These are phyloP conservation scores for Lophochroa leadbeateri DNA, from an alignment of 2,113 vertebrate species.

Conservation along the genomic window DNA sequence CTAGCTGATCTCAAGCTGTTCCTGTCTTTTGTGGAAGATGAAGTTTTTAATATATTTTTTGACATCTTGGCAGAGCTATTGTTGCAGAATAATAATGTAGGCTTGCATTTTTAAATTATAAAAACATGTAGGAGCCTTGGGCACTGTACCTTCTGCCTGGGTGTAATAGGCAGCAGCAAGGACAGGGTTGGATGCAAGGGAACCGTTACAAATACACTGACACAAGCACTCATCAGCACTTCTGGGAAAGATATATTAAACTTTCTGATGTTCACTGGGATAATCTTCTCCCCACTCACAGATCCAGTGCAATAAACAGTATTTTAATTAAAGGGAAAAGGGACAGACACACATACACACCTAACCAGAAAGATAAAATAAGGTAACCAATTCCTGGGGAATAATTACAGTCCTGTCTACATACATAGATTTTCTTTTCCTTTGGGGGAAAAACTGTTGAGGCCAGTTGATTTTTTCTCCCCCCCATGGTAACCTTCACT, in stretches of 20 bases:
- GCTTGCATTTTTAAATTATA: slow-evolving; percentile 20
- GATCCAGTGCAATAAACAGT: neutral
- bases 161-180: neutral
- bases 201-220: neutral
- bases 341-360: neutral
- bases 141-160: slow-evolving; percentile 13
- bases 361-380: neutral
- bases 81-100: neutral
- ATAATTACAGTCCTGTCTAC: neutral
- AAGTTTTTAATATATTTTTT: neutral
- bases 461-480: neutral
- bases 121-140: neutral
- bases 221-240: neutral
- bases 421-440: neutral
- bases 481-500: neutral
- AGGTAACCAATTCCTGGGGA: neutral
- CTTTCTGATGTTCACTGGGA: neutral
- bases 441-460: neutral
- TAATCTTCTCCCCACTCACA: neutral
- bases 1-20: slow-evolving; percentile 6
- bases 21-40: neutral
- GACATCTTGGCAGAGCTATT: neutral
- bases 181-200: neutral
- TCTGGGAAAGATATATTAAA: neutral
- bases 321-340: neutral